Evolutionary conservation across 2,888 invertebrate species (phyloP).

Genomic region (Yponomeuta sedellus): DNA sequence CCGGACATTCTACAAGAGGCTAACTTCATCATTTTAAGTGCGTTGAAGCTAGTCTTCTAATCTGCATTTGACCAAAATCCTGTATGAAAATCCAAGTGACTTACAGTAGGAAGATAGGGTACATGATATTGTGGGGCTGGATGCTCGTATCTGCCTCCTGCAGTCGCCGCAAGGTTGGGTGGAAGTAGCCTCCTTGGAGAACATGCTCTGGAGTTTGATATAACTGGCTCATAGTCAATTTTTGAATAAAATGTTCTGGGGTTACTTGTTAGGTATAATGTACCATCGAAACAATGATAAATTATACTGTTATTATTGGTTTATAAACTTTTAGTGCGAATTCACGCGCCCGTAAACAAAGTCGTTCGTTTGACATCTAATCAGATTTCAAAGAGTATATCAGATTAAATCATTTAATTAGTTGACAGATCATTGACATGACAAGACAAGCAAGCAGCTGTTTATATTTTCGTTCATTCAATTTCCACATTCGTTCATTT

Average conservation of each 20-base stretch:
- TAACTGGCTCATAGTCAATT: slow-evolving; percentile 44
- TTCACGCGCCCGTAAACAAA: neutral
- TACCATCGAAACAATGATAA: neutral
- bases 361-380: neutral
- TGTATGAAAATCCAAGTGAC: slow-evolving; percentile 40
- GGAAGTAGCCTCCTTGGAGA: slow-evolving; percentile 90
- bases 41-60: neutral
- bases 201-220: slow-evolving; percentile 75
- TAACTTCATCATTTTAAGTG: no score
- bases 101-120: slow-evolving; percentile 90
- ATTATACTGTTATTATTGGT: neutral
- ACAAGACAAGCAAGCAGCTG: no score
- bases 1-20: no score
- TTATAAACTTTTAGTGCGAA: neutral
- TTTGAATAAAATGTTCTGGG: neutral
- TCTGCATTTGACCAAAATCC: neutral
- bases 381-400: no score
- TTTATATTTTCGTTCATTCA: no score
- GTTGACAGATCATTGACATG: no score
- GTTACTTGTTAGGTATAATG: neutral
- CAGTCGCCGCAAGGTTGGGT: slow-evolving; percentile 88
- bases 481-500: no score
- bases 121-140: slow-evolving; percentile 88
- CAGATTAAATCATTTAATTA: no score
- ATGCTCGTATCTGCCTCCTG: slow-evolving; percentile 86